phyloP scores from a whole-genome alignment of 2,113 vertebrate species.

The Athene noctua region DNA sequence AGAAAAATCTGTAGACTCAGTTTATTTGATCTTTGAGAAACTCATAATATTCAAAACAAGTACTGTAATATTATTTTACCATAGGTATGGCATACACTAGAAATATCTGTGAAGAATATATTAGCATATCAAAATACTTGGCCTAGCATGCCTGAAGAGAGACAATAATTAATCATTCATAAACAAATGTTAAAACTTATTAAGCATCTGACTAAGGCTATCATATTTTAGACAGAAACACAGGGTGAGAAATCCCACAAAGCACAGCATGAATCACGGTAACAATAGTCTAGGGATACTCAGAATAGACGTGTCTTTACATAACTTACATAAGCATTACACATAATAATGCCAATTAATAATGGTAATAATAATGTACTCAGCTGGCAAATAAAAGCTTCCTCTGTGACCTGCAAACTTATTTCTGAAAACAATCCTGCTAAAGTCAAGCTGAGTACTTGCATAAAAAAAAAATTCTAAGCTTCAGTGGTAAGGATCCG shows the following conservation, averaged over 20 bases:
- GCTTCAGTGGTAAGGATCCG: background rate
- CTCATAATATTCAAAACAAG: constrained; percentile 24
- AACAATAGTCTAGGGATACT: background rate
- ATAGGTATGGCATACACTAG: background rate
- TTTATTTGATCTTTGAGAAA: constrained; percentile 38
- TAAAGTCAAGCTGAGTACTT: background rate
- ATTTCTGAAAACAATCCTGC: background rate
- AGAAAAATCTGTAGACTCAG: background rate
- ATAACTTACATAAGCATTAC: background rate
- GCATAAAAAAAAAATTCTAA: background rate
- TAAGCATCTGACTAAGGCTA: constrained; percentile 33
- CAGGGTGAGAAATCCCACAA: background rate
- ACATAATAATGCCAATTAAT: constrained; percentile 8
- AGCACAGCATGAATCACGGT: background rate
- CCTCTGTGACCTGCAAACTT: background rate
- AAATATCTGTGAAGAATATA: constrained; percentile 42
- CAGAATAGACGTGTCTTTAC: background rate
- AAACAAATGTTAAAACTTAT: constrained; percentile 58
- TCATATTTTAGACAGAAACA: constrained; percentile 14
- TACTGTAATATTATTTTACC: constrained; percentile 28
- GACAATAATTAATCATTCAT: constrained; percentile 57
- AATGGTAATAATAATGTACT: background rate
- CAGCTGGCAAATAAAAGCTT: background rate
- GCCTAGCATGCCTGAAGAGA: constrained; percentile 29
- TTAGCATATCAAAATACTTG: constrained; percentile 57